Percentiles rank a stretch among this genome's conserved stretches.
Evolutionary conservation across 2,888 invertebrate genomes (phyloP).

Genomic region (Gortyna flavago): DNA sequence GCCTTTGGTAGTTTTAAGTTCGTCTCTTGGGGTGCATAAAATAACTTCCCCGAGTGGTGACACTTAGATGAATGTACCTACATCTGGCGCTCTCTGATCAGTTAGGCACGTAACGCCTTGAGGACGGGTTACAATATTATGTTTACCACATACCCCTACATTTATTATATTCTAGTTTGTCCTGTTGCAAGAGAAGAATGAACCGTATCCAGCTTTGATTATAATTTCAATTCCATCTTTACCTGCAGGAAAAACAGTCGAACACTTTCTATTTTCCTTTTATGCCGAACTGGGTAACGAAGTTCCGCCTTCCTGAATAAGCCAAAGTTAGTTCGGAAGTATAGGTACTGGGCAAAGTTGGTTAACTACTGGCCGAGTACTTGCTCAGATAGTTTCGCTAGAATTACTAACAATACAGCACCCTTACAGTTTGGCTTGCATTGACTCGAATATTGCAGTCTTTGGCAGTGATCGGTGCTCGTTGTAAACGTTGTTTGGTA

Average conservation of each 20-base stretch:
- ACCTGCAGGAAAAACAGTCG: neutral
- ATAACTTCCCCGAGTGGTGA: neutral
- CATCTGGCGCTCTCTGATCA: neutral
- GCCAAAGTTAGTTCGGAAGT: constrained; percentile 41
- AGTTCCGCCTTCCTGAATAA: constrained; percentile 32
- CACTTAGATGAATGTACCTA: neutral
- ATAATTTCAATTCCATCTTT: neutral
- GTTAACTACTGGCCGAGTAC: constrained; percentile 47
- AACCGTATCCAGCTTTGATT: too few species aligned
- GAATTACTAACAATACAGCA: constrained; percentile 47
- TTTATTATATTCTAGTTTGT: neutral
- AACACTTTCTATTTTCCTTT: constrained; percentile 43
- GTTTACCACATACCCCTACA: neutral
- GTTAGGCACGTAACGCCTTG: neutral
- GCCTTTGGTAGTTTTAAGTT: neutral
- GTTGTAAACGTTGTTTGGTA: neutral
- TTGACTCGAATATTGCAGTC: constrained; percentile 7
- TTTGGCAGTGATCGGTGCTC: neutral
- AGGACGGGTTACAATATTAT: neutral
- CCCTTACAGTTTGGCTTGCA: constrained; percentile 19
- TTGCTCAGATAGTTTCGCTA: constrained; percentile 42
- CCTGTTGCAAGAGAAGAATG: neutral
- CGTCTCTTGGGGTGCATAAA: neutral
- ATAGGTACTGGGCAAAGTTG: constrained; percentile 45
- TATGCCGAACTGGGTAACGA: constrained; percentile 14